Evolutionary conservation across 1,140 invertebrate species (phyloP), one percentile per base, ranked within the genome.

Genomic region (Vanessa tameamea): DNA sequence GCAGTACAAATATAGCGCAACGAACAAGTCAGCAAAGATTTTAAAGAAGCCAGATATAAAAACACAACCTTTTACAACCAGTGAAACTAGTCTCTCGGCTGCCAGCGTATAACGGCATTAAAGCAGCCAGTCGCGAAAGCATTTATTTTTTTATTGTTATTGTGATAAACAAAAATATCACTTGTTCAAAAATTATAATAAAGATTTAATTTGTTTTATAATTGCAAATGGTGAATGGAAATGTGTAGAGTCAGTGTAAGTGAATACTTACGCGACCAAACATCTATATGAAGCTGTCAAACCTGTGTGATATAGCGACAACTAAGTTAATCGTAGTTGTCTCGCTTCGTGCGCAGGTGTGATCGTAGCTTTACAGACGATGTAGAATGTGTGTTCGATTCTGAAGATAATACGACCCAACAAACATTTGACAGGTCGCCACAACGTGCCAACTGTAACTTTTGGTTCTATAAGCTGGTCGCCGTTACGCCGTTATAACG

Each of bases 111-210:
- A 77, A 77, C 53, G 69, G 64, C 68, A 77, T 71, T 76, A 65
- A 66, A 61, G 73, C 81, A 86, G 87, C 81, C 87, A 92, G 90
- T 90, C 89, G 82, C 79, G 79, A 76, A 73, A 90, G 90, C 90
- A 92, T 92, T 92, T 92, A 92, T 91, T 90, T 92, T 92, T 90
- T 86, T 89, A 90, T 86, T 85, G 82, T 88, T 88, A 83, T 86
- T 90, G 88, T 90, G 87, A 90, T 76, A 78, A 65, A 75, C 69
- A 68, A 67, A 57, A 61, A 69, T 72, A 71, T 70, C 69, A 48
- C 57, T 75, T 16, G 66, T 76, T 53, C 61, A 66, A 71, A 69
- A 72, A 43, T 66, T 70, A 23, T 23, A 70, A 50, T 23, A 57
- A 23, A 20, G 13, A 37, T 37, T 31, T n/a, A 47, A n/a, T 47